Evolutionary conservation across 2,113 vertebrate genomes (phyloP), one percentile per base, ranked within the genome.

Genomic region (Speoplatyrhinus poulsoni): DNA sequence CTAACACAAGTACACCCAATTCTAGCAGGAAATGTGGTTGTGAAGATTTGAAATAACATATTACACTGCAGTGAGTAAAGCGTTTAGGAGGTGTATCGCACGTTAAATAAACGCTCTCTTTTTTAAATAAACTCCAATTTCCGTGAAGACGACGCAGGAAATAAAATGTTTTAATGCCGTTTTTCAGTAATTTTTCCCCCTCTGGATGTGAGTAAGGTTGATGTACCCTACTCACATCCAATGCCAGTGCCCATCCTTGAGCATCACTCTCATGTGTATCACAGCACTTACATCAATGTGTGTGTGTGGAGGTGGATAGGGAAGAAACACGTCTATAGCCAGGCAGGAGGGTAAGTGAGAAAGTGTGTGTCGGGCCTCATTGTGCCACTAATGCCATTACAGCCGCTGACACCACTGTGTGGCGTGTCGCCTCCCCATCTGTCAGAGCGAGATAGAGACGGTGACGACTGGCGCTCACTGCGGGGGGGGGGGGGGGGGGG

Each of bases 371-470:
- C 82, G 81, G 74, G 80, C 82, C 83, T 90, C 87, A 88, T 93
- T 92, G 90, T 91, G 85, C 79, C 87, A 85, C 84, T 92, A 91
- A 92, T 90, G 89, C 91, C 91, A 93, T 92, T 92, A 92, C 68
- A 90, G 87, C 76, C 83, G 85, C 75, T 86, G 89, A 87, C 79
- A 91, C 89, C 78, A 89, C 85, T 89, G 71, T 81, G 89, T 85
- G 87, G 84, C 81, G 83, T 60, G 58, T 74, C 56, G 66, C 84
- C 85, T 87, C 75, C 79, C 75, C 81, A 87, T 89, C 90, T 92
- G 90, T 90, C 90, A 86, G 69, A 75, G 78, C 50, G 75, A 92
- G 90, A 91, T 91, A 91, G 85, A 79, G 79, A 87, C 70, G 77
- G 88, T 90, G 90, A 90, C 82, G 79, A 92, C 88, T 89, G 87